phyloP scores from a whole-genome alignment of 92 coral and sea anemone genomes.

The Bergia puertoricense region DNA sequence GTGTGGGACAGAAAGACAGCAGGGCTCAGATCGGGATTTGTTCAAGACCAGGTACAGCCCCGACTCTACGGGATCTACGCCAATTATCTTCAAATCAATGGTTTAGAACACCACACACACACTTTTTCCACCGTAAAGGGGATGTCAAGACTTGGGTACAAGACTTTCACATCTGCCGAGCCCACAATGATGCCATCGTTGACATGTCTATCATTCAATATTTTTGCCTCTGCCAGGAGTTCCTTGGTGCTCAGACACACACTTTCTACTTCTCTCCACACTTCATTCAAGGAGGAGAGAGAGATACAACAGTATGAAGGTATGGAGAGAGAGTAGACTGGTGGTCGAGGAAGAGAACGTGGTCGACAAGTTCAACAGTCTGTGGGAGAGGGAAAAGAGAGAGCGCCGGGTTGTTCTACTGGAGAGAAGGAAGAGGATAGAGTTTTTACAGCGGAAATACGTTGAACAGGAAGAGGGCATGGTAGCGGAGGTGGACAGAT shows the following conservation, averaged over 20 bases:
- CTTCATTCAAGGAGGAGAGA: conserved; percentile 38
- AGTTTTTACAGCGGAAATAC: background rate
- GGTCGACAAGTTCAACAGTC: background rate
- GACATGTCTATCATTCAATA: conserved; percentile 32
- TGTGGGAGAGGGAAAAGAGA: background rate
- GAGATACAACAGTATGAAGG: background rate
- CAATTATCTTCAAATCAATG: too few species aligned
- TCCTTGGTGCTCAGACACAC: conserved; percentile 58
- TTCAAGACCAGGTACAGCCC: too few species aligned
- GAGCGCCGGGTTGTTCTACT: background rate
- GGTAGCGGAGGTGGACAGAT: background rate
- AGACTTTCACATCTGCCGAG: conserved; percentile 48
- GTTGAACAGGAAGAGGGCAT: background rate
- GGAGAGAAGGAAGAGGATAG: background rate
- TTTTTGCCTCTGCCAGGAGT: conserved; percentile 48
- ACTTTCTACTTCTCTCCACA: conserved; percentile 57
- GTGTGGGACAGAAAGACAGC: too few species aligned
- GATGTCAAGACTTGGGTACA: conserved; percentile 46
- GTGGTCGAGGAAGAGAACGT: background rate
- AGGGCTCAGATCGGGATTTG: too few species aligned
- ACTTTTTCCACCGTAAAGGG: too few species aligned
- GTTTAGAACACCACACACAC: too few species aligned
- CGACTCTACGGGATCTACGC: too few species aligned
- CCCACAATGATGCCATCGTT: conserved; percentile 45
- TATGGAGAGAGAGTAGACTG: background rate